Conservation (phyloP, 2,888 invertebrate genomes). For the Psylliodes chrysocephalus region DNA sequence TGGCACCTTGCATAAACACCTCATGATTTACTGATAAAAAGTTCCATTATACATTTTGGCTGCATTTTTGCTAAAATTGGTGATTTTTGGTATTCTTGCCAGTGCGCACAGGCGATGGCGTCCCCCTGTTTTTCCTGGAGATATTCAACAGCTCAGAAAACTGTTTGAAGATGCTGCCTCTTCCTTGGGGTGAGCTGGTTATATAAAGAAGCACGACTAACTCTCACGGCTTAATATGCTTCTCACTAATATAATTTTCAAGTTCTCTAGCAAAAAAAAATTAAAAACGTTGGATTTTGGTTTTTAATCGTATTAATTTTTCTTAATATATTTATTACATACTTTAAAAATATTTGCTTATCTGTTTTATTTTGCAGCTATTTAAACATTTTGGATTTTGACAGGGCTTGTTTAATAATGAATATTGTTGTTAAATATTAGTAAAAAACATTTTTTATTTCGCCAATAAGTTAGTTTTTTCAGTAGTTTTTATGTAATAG, state of each 20-base stretch:
- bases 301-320: conserved; percentile 1
- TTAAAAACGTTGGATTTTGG: not conserved
- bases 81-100: conserved; percentile 50
- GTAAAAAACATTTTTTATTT: no score
- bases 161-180: conserved; percentile 80
- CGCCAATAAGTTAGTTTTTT: no score
- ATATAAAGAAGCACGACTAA: conserved; percentile 29
- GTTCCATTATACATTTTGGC: no score
- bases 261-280: not conserved
- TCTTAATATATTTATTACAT: no score
- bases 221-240: not conserved
- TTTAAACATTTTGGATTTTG: no score
- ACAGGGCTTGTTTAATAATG: no score
- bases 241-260: not conserved
- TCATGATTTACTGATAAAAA: no score
- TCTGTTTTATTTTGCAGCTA: no score
- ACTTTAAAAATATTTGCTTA: no score
- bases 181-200: conserved; percentile 52
- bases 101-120: conserved; percentile 86
- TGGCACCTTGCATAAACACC: no score
- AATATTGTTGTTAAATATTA: no score
- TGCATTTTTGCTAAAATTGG: conserved; percentile 24
- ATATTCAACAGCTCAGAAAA: conserved; percentile 80
- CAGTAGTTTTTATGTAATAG: no score
- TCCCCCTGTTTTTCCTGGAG: conserved; percentile 82